phyloP scores from a whole-genome alignment of 2,888 invertebrate genomes.

The Perdita meconis region DNA sequence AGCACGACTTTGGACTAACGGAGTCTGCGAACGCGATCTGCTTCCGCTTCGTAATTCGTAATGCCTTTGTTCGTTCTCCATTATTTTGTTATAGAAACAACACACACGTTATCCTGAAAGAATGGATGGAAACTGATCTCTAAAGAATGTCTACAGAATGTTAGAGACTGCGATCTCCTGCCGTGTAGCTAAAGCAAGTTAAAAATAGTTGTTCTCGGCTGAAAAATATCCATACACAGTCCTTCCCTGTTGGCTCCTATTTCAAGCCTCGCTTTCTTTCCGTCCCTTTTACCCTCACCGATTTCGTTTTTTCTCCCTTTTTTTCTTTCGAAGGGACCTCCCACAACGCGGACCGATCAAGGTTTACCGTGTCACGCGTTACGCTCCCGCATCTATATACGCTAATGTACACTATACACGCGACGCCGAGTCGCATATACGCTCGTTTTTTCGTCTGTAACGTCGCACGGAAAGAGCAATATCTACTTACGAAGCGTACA shows the following conservation, averaged over 20 bases:
- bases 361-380: background rate
- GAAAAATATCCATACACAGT: conserved; percentile 43
- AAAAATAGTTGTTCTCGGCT: conserved; percentile 66
- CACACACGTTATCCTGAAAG: background rate
- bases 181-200: conserved; percentile 31
- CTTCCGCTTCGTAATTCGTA: conserved; percentile 81
- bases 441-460: background rate
- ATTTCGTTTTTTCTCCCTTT: conserved; percentile 3
- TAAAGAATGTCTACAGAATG: background rate
- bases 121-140: background rate
- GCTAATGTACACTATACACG: too few relatives aligned
- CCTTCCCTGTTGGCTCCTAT: conserved; percentile 51
- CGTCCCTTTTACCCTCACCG: conserved; percentile 7
- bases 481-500: too few relatives aligned
- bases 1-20: conserved; percentile 69
- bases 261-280: conserved; percentile 27
- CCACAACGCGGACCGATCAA: background rate
- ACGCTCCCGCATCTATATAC: background rate
- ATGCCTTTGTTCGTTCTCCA: conserved; percentile 79
- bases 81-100: conserved; percentile 59
- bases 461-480: too few relatives aligned
- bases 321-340: background rate
- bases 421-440: too few relatives aligned
- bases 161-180: background rate
- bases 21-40: conserved; percentile 81